These are phyloP conservation scores for Pogona vitticeps DNA, from an alignment of 2,113 vertebrate species.

Conservation along the genomic window DNA sequence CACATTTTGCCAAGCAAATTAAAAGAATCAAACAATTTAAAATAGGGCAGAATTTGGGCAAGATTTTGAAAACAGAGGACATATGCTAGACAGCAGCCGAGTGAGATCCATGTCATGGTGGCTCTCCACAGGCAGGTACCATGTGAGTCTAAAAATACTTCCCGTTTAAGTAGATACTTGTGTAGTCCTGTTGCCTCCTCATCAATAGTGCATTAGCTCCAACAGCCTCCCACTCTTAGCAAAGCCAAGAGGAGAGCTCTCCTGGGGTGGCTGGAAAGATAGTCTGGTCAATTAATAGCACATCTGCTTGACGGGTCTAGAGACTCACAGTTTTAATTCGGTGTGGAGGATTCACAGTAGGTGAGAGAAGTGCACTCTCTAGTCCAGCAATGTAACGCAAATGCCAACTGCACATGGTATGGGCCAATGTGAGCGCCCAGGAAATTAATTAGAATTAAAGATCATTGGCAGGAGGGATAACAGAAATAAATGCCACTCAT, in stretches of 20 bases:
- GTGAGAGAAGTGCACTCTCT: conserved; percentile 11
- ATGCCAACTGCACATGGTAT: background rate
- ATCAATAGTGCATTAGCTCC: conserved; percentile 32
- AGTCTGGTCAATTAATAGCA: conserved; percentile 37
- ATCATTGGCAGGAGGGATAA: conserved; percentile 37
- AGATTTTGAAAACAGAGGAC: background rate
- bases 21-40: background rate
- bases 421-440: background rate
- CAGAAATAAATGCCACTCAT: conserved; percentile 52
- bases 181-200: conserved; percentile 8
- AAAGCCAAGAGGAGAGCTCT: background rate
- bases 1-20: background rate
- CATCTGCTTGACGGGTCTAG: background rate
- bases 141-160: background rate
- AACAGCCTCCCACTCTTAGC: conserved; percentile 11
- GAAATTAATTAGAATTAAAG: conserved; percentile 56
- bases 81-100: background rate
- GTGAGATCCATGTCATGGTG: background rate
- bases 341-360: background rate
- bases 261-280: conserved; percentile 17
- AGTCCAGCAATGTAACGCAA: background rate
- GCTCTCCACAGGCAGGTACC: background rate
- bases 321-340: background rate
- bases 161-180: conserved; percentile 4
- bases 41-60: background rate